phyloP scores from a whole-genome alignment of 2,797 vertebrate species.

The Diglossa cyanea region DNA sequence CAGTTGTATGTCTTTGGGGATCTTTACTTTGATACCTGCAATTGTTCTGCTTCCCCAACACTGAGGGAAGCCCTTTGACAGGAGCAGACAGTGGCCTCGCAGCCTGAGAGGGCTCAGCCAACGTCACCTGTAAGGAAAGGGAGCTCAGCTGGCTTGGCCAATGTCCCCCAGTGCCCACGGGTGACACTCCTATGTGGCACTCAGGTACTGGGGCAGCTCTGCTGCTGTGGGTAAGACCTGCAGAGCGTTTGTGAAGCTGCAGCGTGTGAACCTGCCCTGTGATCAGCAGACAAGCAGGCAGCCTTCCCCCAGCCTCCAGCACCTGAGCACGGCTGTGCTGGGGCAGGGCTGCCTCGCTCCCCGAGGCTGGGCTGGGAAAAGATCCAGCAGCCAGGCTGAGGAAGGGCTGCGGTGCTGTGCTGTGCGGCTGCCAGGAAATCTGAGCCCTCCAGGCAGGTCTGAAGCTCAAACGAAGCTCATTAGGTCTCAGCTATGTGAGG shows the following conservation, averaged over 20 bases:
- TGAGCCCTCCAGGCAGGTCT: conserved; percentile 11
- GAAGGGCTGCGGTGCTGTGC: not conserved
- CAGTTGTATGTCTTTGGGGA: not conserved
- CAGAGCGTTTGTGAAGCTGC: not conserved
- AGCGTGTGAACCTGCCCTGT: not conserved
- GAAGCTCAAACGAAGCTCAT: not conserved
- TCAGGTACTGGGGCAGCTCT: not conserved
- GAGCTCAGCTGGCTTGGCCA: not conserved
- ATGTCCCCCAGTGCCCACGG: fast-evolving
- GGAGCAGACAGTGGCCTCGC: not conserved
- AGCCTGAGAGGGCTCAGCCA: not conserved
- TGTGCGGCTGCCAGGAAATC: not conserved
- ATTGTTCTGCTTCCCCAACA: fast-evolving
- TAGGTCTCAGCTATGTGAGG: not conserved
- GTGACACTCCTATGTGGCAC: not conserved
- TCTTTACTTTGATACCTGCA: not conserved
- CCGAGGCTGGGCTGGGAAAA: not conserved
- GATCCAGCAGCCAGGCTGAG: not conserved
- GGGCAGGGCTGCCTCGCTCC: not conserved
- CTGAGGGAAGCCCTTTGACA: not conserved
- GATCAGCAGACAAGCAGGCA: not conserved
- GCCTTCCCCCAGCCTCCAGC: not conserved
- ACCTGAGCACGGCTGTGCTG: fast-evolving
- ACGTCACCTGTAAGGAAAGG: not conserved
- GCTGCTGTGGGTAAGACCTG: fast-evolving